phyloP scores from a whole-genome alignment of 2,888 invertebrate genomes.

The Eurytoma californica region DNA sequence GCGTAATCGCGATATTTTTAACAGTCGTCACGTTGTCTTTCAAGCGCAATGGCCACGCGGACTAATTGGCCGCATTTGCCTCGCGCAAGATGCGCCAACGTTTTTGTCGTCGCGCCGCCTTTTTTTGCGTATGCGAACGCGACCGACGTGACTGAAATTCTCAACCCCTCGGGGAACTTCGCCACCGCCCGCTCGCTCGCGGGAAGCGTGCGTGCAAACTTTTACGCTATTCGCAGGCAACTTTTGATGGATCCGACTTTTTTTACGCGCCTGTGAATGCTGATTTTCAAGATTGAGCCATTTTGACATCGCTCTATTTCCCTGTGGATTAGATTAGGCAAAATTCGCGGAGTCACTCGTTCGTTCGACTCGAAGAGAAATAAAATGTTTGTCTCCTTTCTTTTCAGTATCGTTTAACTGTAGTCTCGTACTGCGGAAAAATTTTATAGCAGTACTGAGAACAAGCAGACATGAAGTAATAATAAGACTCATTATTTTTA shows the following conservation, averaged over 20 bases:
- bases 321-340: too few species aligned
- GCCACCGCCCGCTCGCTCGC: background rate
- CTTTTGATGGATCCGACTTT: constrained; percentile 4
- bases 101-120: background rate
- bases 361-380: too few species aligned
- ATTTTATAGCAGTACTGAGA: background rate
- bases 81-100: constrained; percentile 13
- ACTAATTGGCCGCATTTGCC: constrained; percentile 46
- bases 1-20: background rate
- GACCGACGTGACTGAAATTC: constrained; percentile 33
- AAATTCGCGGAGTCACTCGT: too few species aligned
- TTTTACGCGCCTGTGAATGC: too few species aligned
- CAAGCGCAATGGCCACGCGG: background rate
- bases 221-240: constrained; percentile 6
- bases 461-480: background rate
- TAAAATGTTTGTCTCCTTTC: too few species aligned
- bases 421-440: too few species aligned
- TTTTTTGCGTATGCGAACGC: background rate
- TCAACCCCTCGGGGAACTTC: background rate
- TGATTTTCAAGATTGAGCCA: too few species aligned
- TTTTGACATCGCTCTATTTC: background rate
- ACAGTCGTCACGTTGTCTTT: background rate
- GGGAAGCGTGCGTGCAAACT: constrained; percentile 11
- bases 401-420: too few species aligned
- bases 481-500: constrained; percentile 30